A percentile compares a stretch with the other conserved stretches of the same genome.
Conservation (phyloP, 1,140 invertebrate species). For the Drosophila sturtevanti region DNA sequence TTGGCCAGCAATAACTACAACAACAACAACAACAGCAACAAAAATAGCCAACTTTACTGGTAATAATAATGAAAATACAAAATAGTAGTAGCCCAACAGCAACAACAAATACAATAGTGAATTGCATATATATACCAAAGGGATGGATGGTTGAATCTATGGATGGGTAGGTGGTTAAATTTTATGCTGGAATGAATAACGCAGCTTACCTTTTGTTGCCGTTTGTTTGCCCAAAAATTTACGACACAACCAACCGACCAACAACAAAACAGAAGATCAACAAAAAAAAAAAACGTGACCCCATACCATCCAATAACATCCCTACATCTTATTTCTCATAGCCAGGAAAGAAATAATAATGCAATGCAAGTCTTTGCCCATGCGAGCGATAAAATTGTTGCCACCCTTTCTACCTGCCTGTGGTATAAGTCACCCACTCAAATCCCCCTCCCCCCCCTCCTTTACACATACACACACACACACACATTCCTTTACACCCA, state of each 20-base stretch:
- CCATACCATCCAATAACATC: not conserved
- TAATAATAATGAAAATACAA: conserved; percentile 76
- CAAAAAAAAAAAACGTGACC: conserved; percentile 63
- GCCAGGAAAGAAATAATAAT: conserved; percentile 67
- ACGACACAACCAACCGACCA: conserved; percentile 38
- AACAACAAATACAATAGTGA: conserved; percentile 34
- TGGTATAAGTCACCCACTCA: too few relatives aligned
- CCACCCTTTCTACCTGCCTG: not conserved
- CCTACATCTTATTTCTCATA: not conserved
- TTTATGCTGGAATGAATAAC: conserved; percentile 55
- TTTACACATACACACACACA: not conserved
- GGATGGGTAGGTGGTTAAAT: conserved; percentile 45
- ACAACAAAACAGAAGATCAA: conserved; percentile 20
- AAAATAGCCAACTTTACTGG: conserved; percentile 33
- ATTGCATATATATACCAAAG: too few relatives aligned
- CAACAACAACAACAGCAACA: conserved; percentile 9
- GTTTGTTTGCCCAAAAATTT: conserved; percentile 66
- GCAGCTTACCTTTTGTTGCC: conserved; percentile 62
- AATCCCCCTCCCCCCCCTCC: not conserved
- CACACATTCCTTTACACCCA: not conserved
- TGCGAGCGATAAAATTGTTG: conserved; percentile 67
- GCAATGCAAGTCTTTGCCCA: conserved; percentile 66
- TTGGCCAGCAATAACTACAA: not conserved
- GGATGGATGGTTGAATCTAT: conserved; percentile 14
- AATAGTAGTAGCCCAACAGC: conserved; percentile 21